Conservation (phyloP, 2,888 invertebrate species). For the Hylaea fasciaria region DNA sequence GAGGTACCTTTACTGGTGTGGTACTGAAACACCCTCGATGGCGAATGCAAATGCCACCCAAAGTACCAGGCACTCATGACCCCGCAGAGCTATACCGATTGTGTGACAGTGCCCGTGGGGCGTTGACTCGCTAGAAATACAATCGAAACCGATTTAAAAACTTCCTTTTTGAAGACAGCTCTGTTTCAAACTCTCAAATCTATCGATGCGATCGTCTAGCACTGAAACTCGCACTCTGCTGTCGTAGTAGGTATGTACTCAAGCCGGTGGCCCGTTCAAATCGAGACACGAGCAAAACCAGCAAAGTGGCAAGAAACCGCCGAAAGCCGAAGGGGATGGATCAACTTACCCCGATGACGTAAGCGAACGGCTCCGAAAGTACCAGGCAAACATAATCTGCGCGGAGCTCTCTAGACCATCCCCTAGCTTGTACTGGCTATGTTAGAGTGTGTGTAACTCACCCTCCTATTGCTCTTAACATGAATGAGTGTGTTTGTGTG, state of each 20-base stretch:
- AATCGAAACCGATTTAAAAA: no score
- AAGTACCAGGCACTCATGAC: no score
- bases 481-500: constrained; percentile 78
- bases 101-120: no score
- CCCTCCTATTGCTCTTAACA: constrained; percentile 86
- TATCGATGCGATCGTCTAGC: constrained; percentile 95
- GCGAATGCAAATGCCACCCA: no score
- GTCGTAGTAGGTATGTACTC: constrained; percentile 93
- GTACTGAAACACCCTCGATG: no score
- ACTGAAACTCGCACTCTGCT: constrained; percentile 92
- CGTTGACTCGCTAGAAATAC: constrained; percentile 80
- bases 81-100: no score
- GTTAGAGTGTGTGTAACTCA: constrained; percentile 69
- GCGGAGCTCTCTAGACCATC: constrained; percentile 6
- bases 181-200: constrained; percentile 88
- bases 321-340: not conserved
- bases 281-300: constrained; percentile 92
- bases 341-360: constrained; percentile 28
- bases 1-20: no score
- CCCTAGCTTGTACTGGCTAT: no score
- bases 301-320: no score
- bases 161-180: no score
- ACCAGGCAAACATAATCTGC: constrained; percentile 59
- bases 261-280: constrained; percentile 92
- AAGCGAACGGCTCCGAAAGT: constrained; percentile 38